These are phyloP conservation scores for Ophioninae sp. DNA, from an alignment of 2,888 invertebrate species.

Conservation along the genomic window DNA sequence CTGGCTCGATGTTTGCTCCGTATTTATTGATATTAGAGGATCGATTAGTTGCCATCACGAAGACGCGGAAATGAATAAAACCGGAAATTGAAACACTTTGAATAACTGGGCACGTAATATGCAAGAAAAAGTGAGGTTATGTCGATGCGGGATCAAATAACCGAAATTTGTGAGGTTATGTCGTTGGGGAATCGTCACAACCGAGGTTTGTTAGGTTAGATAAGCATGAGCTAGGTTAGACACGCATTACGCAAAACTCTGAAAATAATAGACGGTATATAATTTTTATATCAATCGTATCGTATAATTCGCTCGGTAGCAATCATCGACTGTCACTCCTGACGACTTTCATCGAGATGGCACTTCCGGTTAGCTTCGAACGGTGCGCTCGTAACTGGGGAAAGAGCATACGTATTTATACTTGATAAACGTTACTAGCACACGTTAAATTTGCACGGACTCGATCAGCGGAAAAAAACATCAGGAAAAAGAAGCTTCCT, in stretches of 20 bases:
- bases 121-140: too few species aligned
- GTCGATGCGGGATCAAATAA: too few species aligned
- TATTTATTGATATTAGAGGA: neutral
- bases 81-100: slow-evolving; percentile 12
- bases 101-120: too few species aligned
- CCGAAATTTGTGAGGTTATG: too few species aligned
- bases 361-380: slow-evolving; percentile 46
- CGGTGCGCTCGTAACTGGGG: slow-evolving; percentile 11
- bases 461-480: slow-evolving; percentile 16
- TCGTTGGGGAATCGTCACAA: too few species aligned
- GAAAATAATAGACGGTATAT: neutral
- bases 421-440: neutral
- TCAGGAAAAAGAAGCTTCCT: slow-evolving; percentile 42
- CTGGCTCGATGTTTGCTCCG: too few species aligned
- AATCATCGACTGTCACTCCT: slow-evolving; percentile 23
- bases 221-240: too few species aligned
- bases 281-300: neutral
- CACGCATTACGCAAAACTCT: too few species aligned
- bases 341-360: slow-evolving; percentile 26
- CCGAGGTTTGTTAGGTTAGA: too few species aligned
- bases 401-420: slow-evolving; percentile 22
- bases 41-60: slow-evolving; percentile 4
- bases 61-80: slow-evolving; percentile 3
- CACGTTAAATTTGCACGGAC: neutral
- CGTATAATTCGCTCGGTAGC: neutral